Evolutionary conservation across 2,797 vertebrate species (phyloP).

Genomic region (Rallus crepitans): DNA sequence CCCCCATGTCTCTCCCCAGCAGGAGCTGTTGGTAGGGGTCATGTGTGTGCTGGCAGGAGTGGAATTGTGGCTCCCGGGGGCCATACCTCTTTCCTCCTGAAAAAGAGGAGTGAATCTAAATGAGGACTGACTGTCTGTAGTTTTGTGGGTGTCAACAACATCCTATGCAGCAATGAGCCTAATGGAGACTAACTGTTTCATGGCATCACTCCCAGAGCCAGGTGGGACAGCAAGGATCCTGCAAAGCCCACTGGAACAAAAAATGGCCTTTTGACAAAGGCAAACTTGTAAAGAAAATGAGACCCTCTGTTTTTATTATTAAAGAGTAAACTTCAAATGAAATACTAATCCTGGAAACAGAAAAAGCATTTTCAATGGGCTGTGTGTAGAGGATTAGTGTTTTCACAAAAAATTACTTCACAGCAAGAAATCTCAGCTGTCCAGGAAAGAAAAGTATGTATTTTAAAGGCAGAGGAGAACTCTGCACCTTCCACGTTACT

Average conservation of each 20-base stretch:
- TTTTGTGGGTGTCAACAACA: no score
- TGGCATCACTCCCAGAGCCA: not conserved
- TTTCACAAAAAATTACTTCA: not conserved
- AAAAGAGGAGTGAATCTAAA: no score
- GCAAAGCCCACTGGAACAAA: not conserved
- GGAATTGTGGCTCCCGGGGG: not conserved
- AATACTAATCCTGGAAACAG: not conserved
- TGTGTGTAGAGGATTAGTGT: not conserved
- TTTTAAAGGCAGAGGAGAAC: not conserved
- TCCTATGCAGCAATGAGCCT: no score
- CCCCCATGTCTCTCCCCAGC: not conserved
- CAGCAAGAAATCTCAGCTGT: not conserved
- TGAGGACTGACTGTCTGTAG: no score
- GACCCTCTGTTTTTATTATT: not conserved
- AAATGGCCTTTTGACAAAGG: not conserved
- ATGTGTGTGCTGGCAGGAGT: fast-evolving
- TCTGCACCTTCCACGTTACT: not conserved
- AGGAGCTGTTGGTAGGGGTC: not conserved
- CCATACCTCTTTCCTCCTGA: not conserved
- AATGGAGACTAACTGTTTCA: no score
- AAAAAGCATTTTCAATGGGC: not conserved
- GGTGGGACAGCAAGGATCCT: not conserved
- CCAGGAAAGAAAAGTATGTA: not conserved
- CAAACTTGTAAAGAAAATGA: not conserved
- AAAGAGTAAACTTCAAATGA: not conserved